Evolutionary conservation across 2,797 vertebrate species (phyloP), one percentile per base, ranked within the genome.

Genomic region (Thaleichthys pacificus): DNA sequence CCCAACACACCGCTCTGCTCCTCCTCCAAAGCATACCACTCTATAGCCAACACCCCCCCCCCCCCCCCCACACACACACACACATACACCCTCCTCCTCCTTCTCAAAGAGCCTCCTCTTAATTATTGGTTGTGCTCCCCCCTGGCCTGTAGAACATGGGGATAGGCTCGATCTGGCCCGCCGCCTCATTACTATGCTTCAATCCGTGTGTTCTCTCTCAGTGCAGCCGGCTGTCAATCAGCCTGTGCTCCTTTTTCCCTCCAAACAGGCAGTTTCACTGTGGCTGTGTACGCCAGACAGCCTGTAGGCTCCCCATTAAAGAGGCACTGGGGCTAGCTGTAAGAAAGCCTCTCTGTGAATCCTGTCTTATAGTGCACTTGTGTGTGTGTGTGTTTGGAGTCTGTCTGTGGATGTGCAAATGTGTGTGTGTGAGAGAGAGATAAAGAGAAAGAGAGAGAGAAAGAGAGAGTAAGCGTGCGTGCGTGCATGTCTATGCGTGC

Each of bases 101-200:
- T n/a, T 24, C 28, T 54, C 14, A 47, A 51, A 62, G n/a, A 64
- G 12, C 51, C 26, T 56, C 51, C 26, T 30, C 66, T 68, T 68
- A 68, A 68, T 68, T 56, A 68, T 68, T 68, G 66, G 66, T 54
- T 68, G n/a, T 15, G 66, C 56, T 57, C 47, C 66, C 66, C 66
- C 66, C 51, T 30, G 8, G 28, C 51, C 66, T 68, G 26, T 68
- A 68, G 66, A 68, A 68, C 51, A 68, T 68, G 66, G 66, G 66
- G 66, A 57, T 57, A 56, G 66, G 61, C 57, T 73, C 57, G 61
- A 35, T 67, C 66, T 17, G 38, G 54, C 51, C 30, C 42, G 38
- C 22, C 26, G 24, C 32, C 66, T 67, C 66, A 54, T 56, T 64
- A 56, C 47, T 64, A 51, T 32, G 24, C 6, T 15, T 19, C 22